Conservation (phyloP, 2,888 invertebrate genomes). For the Antitype chi region DNA sequence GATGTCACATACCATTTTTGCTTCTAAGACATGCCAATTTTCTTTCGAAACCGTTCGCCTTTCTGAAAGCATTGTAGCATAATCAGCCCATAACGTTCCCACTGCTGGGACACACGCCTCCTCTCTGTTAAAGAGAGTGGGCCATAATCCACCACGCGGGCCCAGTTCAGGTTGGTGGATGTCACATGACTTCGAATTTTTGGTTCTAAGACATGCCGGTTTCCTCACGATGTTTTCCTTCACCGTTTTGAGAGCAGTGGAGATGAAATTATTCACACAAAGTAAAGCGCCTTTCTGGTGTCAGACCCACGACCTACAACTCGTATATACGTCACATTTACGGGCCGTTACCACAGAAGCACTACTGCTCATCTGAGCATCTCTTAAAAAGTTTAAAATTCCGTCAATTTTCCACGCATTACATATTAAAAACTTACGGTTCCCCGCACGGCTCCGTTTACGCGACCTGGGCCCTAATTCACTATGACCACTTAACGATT, state of each 20-base stretch:
- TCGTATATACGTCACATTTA: background rate
- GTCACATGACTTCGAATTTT: background rate
- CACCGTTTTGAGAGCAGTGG: background rate
- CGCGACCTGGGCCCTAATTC: slow-evolving; percentile 27
- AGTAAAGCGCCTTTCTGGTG: too few relatives aligned
- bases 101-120: background rate
- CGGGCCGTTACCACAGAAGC: background rate
- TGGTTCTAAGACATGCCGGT: too few relatives aligned
- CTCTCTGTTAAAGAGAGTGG: too few relatives aligned
- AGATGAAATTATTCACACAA: background rate
- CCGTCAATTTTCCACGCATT: background rate
- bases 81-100: background rate
- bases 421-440: slow-evolving; percentile 24
- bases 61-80: background rate
- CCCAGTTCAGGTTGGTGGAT: background rate
- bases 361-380: background rate
- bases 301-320: too few relatives aligned
- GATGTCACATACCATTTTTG: too few relatives aligned
- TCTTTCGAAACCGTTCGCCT: too few relatives aligned
- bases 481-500: too few relatives aligned
- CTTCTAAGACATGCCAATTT: too few relatives aligned
- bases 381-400: background rate
- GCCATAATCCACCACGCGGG: background rate
- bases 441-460: slow-evolving; percentile 32
- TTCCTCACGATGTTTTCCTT: background rate